Conservation (phyloP, 2,888 invertebrate species). For the Apocheima hispidaria region DNA sequence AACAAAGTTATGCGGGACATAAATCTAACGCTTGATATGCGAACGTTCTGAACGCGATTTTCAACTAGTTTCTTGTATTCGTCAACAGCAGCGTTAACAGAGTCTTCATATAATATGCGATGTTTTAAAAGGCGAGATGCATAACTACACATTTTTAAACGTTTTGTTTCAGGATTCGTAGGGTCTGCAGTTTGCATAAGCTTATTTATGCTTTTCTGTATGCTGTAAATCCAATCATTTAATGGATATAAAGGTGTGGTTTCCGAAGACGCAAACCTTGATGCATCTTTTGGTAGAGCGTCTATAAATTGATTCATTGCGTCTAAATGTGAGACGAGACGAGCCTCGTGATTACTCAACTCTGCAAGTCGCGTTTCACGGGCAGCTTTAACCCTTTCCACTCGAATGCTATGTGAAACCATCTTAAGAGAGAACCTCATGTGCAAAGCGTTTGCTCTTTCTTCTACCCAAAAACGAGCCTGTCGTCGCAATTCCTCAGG, state of each 20-base stretch:
- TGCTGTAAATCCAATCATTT: constrained; percentile 56
- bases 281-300: constrained; percentile 56
- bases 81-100: constrained; percentile 56
- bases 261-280: constrained; percentile 59
- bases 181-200: constrained; percentile 47
- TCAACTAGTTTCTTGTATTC: constrained; percentile 57
- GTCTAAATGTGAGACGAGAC: constrained; percentile 66
- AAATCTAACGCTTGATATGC: constrained; percentile 71
- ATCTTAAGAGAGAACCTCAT: constrained; percentile 70
- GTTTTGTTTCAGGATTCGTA: constrained; percentile 58
- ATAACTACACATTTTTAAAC: constrained; percentile 71
- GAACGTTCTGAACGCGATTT: constrained; percentile 65
- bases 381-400: constrained; percentile 66
- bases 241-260: constrained; percentile 66
- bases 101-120: constrained; percentile 63
- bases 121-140: constrained; percentile 63
- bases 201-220: constrained; percentile 55
- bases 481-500: constrained; percentile 64
- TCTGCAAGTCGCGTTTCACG: constrained; percentile 62
- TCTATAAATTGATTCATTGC: constrained; percentile 63
- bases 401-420: constrained; percentile 66
- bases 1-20: constrained; percentile 64
- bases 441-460: constrained; percentile 58
- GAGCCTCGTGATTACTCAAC: constrained; percentile 62
- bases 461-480: constrained; percentile 67